Conservation (phyloP, 2,113 vertebrate species). For the Rhegmatorhina hoffmannsi region DNA sequence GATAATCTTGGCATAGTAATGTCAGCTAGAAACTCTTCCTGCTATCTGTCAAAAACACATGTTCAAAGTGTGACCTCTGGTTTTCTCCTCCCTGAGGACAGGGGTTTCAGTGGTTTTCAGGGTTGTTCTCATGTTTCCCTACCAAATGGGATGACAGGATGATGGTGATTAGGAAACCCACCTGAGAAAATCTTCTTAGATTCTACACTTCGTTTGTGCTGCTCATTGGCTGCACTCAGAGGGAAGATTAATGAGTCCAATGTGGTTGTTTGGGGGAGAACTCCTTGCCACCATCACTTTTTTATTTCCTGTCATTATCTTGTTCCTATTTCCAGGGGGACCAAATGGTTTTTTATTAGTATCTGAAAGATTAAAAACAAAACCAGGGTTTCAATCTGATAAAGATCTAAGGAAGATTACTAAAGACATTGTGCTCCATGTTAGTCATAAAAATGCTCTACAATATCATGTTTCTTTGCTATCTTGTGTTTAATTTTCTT, state of each 20-base stretch:
- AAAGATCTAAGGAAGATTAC: neutral
- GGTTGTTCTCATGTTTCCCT: neutral
- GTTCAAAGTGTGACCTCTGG: neutral
- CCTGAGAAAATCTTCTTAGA: conserved; percentile 38
- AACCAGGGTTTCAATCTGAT: neutral
- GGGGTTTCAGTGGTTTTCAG: neutral
- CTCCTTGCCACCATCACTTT: neutral
- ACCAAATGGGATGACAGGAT: neutral
- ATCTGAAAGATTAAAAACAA: neutral
- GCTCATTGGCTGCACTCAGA: neutral
- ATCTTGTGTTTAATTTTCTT: neutral
- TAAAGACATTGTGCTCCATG: neutral
- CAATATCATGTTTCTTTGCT: neutral
- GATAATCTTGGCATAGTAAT: neutral
- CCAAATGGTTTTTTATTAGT: neutral
- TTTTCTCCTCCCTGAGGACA: neutral
- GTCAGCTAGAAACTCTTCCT: neutral
- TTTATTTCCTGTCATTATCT: neutral
- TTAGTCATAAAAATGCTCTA: neutral
- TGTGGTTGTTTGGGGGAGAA: neutral
- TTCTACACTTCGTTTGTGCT: neutral
- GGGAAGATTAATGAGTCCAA: neutral
- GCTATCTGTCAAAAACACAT: neutral
- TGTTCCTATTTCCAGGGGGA: neutral
- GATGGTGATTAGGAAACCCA: neutral